These are phyloP conservation scores for Tenthredo notha DNA, from an alignment of 2,888 invertebrate genomes.

Conservation along the genomic window DNA sequence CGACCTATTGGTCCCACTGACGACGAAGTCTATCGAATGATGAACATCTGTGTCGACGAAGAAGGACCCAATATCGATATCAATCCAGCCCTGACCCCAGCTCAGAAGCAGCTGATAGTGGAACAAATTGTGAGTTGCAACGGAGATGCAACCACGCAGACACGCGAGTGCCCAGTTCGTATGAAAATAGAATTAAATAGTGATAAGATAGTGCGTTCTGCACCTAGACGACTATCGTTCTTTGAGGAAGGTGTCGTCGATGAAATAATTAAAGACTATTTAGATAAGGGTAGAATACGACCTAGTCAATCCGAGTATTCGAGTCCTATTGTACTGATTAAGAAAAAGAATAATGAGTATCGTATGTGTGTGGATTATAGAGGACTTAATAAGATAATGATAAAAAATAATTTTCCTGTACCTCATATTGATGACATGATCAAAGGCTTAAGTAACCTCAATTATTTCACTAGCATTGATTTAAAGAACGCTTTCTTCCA, in stretches of 20 bases:
- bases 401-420: constrained; percentile 56
- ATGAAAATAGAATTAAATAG: background rate
- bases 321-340: constrained; percentile 55
- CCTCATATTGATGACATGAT: constrained; percentile 59
- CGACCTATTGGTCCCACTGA: background rate
- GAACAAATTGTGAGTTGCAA: background rate
- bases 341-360: constrained; percentile 54
- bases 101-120: background rate
- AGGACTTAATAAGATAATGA: constrained; percentile 26
- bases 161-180: constrained; percentile 11
- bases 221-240: constrained; percentile 59
- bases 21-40: background rate
- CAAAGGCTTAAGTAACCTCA: constrained; percentile 51
- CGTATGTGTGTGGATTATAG: background rate
- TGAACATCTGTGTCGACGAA: background rate
- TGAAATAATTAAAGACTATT: constrained; percentile 58
- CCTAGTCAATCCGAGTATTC: constrained; percentile 56
- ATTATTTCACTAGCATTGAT: constrained; percentile 52
- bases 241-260: constrained; percentile 55
- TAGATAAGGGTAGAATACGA: constrained; percentile 57
- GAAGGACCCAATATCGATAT: background rate
- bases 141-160: background rate
- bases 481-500: constrained; percentile 56
- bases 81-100: background rate
- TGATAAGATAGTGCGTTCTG: background rate